phyloP scores from a whole-genome alignment of 2,888 invertebrate species.

The Aradus depressus region DNA sequence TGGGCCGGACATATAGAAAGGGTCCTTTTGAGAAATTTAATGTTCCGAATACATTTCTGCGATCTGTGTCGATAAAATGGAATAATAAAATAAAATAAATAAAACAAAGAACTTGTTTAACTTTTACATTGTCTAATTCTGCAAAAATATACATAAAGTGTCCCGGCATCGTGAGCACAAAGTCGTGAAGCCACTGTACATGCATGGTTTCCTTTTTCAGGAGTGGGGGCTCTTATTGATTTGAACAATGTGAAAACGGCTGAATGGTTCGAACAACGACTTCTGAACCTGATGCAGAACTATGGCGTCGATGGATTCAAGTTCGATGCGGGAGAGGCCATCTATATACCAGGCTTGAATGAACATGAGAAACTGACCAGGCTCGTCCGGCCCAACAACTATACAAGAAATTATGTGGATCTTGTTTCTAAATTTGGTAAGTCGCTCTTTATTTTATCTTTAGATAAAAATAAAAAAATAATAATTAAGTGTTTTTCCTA shows the following conservation, averaged over 20 bases:
- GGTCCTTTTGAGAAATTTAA: no score
- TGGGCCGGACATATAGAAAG: no score
- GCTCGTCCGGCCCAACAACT: slow-evolving; percentile 43
- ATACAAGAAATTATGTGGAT: slow-evolving; percentile 46
- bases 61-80: no score
- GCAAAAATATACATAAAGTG: no score
- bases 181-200: no score
- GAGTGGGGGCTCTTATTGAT: slow-evolving; percentile 49
- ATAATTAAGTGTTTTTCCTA: no score
- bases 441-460: background rate
- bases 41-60: no score
- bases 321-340: slow-evolving; percentile 65
- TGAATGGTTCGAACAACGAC: slow-evolving; percentile 44
- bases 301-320: slow-evolving; percentile 64
- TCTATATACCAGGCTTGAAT: slow-evolving; percentile 19
- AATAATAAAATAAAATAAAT: no score
- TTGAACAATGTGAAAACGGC: slow-evolving; percentile 42
- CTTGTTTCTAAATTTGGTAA: slow-evolving; percentile 45
- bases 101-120: no score
- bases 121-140: no score
- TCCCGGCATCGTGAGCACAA: no score
- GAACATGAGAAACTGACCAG: background rate
- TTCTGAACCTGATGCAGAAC: slow-evolving; percentile 44
- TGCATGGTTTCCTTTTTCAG: slow-evolving; percentile 27
- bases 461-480: no score